These are phyloP conservation scores for Limnephilus marmoratus DNA, from an alignment of 2,888 invertebrate species.

Conservation along the genomic window DNA sequence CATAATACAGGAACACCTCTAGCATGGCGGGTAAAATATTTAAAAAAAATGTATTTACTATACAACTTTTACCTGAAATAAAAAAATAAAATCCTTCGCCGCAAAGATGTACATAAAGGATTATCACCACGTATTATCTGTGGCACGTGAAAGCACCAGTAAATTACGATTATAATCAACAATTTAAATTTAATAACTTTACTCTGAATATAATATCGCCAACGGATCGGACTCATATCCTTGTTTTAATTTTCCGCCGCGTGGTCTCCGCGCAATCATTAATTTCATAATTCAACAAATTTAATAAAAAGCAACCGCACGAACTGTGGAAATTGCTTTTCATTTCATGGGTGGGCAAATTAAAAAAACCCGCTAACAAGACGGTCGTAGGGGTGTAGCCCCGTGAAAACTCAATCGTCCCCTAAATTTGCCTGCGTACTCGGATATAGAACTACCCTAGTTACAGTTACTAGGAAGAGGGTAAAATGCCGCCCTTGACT, in stretches of 20 bases:
- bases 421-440: background rate
- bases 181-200: background rate
- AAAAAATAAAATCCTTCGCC: background rate
- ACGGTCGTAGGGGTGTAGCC: conserved; percentile 27
- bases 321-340: conserved; percentile 33
- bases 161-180: background rate
- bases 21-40: no score
- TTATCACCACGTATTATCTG: background rate
- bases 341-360: conserved; percentile 48
- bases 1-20: no score
- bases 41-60: no score
- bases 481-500: background rate
- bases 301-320: conserved; percentile 47
- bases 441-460: background rate
- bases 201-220: background rate
- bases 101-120: background rate
- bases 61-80: no score
- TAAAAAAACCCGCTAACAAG: conserved; percentile 42
- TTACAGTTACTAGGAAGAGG: background rate
- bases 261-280: conserved; percentile 42
- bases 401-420: conserved; percentile 13
- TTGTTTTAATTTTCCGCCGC: conserved; percentile 29
- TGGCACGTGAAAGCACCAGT: background rate
- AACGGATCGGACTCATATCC: background rate
- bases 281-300: conserved; percentile 48